A percentile compares a stretch with the other conserved stretches of the same genome.
Conservation (phyloP, 2,888 invertebrate species). For the Caenorhabditis wallacei region DNA sequence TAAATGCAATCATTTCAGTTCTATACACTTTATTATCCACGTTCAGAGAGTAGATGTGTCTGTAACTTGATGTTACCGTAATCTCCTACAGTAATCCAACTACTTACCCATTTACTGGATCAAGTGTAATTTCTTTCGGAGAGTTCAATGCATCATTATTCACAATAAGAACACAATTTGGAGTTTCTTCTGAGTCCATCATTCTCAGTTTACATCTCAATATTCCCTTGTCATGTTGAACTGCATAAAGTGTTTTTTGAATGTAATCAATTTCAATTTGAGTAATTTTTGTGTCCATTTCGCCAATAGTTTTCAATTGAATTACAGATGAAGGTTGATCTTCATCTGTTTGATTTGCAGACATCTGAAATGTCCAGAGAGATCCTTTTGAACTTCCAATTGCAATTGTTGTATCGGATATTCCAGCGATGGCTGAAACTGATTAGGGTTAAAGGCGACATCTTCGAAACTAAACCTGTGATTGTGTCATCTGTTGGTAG, state of each 20-base stretch:
- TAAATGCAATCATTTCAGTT: constrained; percentile 71
- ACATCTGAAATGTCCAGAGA: constrained; percentile 62
- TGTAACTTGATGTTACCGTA: constrained; percentile 7
- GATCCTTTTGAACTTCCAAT: constrained; percentile 61
- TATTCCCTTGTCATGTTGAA: constrained; percentile 71
- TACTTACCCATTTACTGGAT: constrained; percentile 77
- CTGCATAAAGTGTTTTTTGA: constrained; percentile 67
- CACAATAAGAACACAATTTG: constrained; percentile 62
- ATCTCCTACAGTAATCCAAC: constrained; percentile 3
- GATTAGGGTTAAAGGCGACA: too few relatives aligned
- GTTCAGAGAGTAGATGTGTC: constrained; percentile 76
- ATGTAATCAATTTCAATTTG: constrained; percentile 67
- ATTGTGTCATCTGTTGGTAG: constrained; percentile 72
- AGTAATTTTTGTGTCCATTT: constrained; percentile 61
- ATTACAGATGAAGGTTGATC: constrained; percentile 57
- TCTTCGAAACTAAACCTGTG: too few relatives aligned
- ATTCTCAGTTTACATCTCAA: constrained; percentile 59
- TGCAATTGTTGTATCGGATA: constrained; percentile 51
- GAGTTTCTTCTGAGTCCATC: constrained; percentile 50
- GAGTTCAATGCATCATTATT: constrained; percentile 68
- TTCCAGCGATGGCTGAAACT: constrained; percentile 56
- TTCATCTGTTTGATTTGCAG: constrained; percentile 52
- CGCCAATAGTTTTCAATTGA: constrained; percentile 56
- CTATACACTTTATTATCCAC: constrained; percentile 75
- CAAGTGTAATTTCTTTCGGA: constrained; percentile 76